Evolutionary conservation across 2,113 vertebrate genomes (phyloP), one percentile per base, ranked within the genome.

Genomic region (Chaenocephalus aceratus): DNA sequence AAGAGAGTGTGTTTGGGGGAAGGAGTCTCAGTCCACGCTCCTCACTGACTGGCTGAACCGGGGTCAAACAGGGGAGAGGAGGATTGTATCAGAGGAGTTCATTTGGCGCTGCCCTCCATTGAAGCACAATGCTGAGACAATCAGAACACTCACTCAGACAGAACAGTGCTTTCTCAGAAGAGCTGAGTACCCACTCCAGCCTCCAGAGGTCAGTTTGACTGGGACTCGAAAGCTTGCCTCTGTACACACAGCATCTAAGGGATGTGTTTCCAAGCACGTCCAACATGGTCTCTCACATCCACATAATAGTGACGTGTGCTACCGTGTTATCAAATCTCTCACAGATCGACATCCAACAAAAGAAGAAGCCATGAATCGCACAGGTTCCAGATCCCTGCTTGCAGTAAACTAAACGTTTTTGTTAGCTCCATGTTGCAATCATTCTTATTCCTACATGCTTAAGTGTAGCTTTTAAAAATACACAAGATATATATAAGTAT

Each of bases 121-220:
- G 75, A 79, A 89, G 92, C 92, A 91, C 90, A 92, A 90, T 81
- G 89, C 89, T 87, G 87, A 93, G 91, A 94, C 93, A 93, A 94
- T 93, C 92, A 93, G 87, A 91, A 89, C 90, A 88, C 64, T 88
- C 92, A 91, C 84, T 92, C 87, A 91, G 88, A 91, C 86, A 90
- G 88, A 94, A 89, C 89, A 77, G 72, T 76, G 91, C 84, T 90
- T 89, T 93, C 84, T 89, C 76, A 88, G 54, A 88, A 86, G 86
- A 92, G 85, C 86, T 76, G 88, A 91, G 71, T 76, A 89, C 76
- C 75, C 86, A 72, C 77, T 79, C 80, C 88, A 90, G 80, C 87
- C 82, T 87, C 83, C 81, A 87, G 88, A 90, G 89, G 91, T 92
- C 88, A 88, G 83, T 78, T 82, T 64, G 70, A 86, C 88, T 67